Percentiles rank a stretch among this genome's conserved stretches.
These are phyloP conservation scores for Phortica magna DNA, from an alignment of 2,888 invertebrate genomes.

Conservation along the genomic window DNA sequence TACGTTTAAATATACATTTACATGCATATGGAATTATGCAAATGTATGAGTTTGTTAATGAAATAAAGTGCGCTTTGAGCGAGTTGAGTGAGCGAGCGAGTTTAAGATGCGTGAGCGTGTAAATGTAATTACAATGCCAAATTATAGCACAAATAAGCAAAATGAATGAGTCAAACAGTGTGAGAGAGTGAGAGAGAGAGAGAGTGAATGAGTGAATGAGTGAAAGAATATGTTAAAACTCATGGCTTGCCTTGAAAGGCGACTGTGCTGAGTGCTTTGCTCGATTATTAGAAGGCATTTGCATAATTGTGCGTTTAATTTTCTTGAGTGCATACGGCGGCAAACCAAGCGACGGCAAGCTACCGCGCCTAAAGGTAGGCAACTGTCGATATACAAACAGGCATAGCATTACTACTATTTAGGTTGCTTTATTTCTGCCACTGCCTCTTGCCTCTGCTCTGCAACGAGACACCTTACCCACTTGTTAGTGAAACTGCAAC, in stretches of 20 bases:
- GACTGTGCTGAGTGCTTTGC: constrained; percentile 62
- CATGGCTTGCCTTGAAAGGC: background rate
- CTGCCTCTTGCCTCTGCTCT: background rate
- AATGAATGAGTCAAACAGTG: background rate
- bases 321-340: constrained; percentile 63
- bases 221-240: background rate
- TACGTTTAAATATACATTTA: constrained; percentile 27
- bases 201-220: background rate
- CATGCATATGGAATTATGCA: constrained; percentile 58
- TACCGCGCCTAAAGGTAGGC: constrained; percentile 33
- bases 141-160: background rate
- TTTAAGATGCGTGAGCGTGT: constrained; percentile 3
- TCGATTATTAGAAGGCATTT: constrained; percentile 65
- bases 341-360: constrained; percentile 37
- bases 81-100: too few species aligned
- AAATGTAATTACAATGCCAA: background rate
- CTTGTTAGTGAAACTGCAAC: background rate
- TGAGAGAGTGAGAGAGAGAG: background rate
- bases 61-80: constrained; percentile 66
- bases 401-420: constrained; percentile 28
- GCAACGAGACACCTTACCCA: background rate
- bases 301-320: constrained; percentile 71
- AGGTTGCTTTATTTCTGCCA: constrained; percentile 41
- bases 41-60: constrained; percentile 64
- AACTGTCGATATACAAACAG: constrained; percentile 16